These are phyloP conservation scores for Bombylius discolor DNA, from an alignment of 2,888 invertebrate genomes.

Conservation along the genomic window DNA sequence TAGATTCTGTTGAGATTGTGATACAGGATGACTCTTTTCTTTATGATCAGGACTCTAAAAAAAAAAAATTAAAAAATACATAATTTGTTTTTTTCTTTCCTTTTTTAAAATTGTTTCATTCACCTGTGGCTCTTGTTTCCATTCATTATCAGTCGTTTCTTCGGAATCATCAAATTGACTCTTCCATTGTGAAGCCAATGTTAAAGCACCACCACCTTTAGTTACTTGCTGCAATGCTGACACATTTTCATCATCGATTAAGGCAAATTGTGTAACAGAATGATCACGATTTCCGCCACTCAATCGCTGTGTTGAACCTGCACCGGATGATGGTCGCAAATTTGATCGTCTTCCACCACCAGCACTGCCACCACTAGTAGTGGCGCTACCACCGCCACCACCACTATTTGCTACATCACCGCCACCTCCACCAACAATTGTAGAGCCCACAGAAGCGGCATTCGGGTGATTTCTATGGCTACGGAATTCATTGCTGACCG, in stretches of 20 bases:
- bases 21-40: constrained; percentile 25
- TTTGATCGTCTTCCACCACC: constrained; percentile 29
- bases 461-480: constrained; percentile 13
- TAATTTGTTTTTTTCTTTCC: too few species aligned
- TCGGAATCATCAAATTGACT: constrained; percentile 93
- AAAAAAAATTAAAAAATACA: too few species aligned
- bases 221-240: constrained; percentile 82
- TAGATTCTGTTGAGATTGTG: constrained; percentile 32
- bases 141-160: constrained; percentile 87
- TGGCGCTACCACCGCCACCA: constrained; percentile 18
- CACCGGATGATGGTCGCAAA: constrained; percentile 24
- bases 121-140: constrained; percentile 65
- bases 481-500: constrained; percentile 6
- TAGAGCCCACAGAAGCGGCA: constrained; percentile 8
- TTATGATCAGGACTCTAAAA: constrained; percentile 37
- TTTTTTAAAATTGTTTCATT: background rate
- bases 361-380: constrained; percentile 22
- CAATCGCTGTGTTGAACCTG: constrained; percentile 21
- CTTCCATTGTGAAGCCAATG: constrained; percentile 88
- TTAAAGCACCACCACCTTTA: constrained; percentile 75
- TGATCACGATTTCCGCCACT: constrained; percentile 53
- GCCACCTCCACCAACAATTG: constrained; percentile 5
- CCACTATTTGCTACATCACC: constrained; percentile 12
- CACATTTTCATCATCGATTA: constrained; percentile 86
- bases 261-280: constrained; percentile 78